phyloP scores from a whole-genome alignment of 2,797 vertebrate species.

The Oreochromis grahami region DNA sequence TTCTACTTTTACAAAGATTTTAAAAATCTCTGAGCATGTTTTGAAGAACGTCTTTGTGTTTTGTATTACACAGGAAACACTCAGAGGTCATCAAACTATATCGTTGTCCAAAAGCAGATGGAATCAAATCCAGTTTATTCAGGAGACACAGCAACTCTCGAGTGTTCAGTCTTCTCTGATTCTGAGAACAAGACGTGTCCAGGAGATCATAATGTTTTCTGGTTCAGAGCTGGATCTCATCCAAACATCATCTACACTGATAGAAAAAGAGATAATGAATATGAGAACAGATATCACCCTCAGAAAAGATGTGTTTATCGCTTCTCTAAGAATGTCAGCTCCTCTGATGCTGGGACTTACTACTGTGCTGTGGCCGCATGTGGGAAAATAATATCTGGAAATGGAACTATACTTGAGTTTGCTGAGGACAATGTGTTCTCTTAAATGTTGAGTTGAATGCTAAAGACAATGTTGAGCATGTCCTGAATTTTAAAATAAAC shows the following conservation, averaged over 20 bases:
- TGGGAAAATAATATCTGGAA: background rate
- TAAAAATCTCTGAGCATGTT: fast-evolving
- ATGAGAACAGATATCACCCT: no score
- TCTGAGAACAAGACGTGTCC: no score
- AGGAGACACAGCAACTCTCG: no score
- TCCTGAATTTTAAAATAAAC: background rate
- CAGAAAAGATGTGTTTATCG: no score
- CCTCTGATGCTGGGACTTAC: background rate
- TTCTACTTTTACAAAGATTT: background rate
- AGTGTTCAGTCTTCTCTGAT: no score
- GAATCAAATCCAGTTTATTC: no score
- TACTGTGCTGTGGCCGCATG: fast-evolving
- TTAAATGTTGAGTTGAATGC: background rate
- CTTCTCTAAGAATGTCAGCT: background rate
- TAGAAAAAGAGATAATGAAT: no score
- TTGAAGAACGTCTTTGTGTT: background rate
- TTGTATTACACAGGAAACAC: background rate
- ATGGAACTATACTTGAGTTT: background rate
- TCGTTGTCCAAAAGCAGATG: no score
- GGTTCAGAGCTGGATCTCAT: no score
- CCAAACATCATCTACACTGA: no score
- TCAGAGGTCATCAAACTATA: no score
- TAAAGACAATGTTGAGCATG: background rate
- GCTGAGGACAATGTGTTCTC: background rate
- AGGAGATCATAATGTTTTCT: no score